Base-by-base conservation (phyloP, 2,113 vertebrate genomes). In the Pomatostomus ruficeps region DNA sequence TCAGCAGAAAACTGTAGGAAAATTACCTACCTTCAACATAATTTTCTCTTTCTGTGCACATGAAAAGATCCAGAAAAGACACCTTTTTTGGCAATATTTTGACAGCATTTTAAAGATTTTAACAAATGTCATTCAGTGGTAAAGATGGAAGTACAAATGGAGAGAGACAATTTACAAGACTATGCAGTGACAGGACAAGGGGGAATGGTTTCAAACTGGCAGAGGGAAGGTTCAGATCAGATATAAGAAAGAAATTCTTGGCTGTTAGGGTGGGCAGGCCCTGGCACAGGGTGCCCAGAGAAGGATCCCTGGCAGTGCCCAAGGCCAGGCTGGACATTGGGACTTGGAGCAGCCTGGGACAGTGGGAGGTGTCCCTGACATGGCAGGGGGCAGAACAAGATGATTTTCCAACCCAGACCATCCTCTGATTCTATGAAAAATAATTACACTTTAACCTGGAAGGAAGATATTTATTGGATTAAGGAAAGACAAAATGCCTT, bases 241-340 rank as follows among this genome's bases (percentile, higher is more conserved):
- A 57, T 23, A 13, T 6, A 16, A 33, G 5, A 26, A 42, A 35
- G 7, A 49, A 65, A 72, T 7, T 14, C 0, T 42, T 21, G 11
- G 5, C 25, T 48, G 2, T 0, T 1, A 31, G 29, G 7, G 10
- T 62, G 48, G 29, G 7, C 1, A 68, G 26, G 28, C 12, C 11
- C n/a, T 68, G 38, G 43, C 35, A 35, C 13, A 66, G 52, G 8
- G 5, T 35, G 9, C 11, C 8, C 51, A 43, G 52, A 25, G 29
- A 2, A 76, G 63, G 24, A 67, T 59, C 62, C 52, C 36, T 67
- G 52, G 22, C 0, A 55, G 3, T 26, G 33, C 1, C 45, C 33
- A 18, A 59, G 52, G 14, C 33, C 61, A 49, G 31, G 43, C 0
- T 58, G 77, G 42, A 23, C 21, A 38, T 1, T 14, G 14, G 16